Conservation (phyloP, 2,797 vertebrate species). For the Molothrus ater region DNA sequence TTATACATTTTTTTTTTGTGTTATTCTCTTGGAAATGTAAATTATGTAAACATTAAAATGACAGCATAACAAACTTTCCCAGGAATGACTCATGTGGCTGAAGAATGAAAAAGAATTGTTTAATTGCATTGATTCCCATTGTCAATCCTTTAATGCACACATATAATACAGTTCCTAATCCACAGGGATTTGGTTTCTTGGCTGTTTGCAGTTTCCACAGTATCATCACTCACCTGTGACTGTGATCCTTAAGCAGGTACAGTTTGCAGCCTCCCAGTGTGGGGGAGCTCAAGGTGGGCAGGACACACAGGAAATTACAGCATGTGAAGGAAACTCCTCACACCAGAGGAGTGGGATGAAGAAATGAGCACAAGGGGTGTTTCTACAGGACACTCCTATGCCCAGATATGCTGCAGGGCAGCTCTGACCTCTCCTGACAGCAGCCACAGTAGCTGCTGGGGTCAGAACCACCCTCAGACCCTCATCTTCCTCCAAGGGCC, state of each 20-base stretch:
- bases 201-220: neutral
- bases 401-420: neutral
- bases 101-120: neutral
- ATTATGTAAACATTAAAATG: neutral
- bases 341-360: neutral
- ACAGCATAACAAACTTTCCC: fast-evolving
- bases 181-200: neutral
- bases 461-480: neutral
- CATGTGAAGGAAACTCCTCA: fast-evolving
- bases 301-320: fast-evolving
- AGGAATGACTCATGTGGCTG: fast-evolving
- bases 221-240: neutral
- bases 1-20: neutral
- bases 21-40: neutral
- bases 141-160: neutral
- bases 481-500: too few species aligned
- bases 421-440: fast-evolving
- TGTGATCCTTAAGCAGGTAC: neutral
- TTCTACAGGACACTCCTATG: neutral
- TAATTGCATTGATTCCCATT: neutral
- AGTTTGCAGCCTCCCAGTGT: fast-evolving
- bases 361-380: fast-evolving
- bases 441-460: neutral
- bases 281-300: neutral
- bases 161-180: neutral